These are phyloP conservation scores for Stratiomys singularior DNA, from an alignment of 2,888 invertebrate genomes.

Conservation along the genomic window DNA sequence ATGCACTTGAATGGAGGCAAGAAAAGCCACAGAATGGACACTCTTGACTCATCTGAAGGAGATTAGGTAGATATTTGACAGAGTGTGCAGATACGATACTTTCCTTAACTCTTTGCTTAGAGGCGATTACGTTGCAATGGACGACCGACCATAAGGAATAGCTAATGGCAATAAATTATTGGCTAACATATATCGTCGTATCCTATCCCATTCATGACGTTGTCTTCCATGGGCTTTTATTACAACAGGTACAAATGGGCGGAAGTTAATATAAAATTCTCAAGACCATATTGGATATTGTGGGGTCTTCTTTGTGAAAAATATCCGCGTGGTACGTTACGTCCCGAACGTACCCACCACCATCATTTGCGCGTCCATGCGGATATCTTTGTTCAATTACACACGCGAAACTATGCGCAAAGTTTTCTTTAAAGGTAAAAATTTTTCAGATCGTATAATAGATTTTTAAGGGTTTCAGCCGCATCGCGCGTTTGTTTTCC, in stretches of 20 bases:
- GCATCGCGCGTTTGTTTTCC: neutral
- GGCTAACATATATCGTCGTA: conserved; percentile 31
- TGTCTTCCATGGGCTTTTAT: conserved; percentile 39
- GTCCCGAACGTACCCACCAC: neutral
- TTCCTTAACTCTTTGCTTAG: neutral
- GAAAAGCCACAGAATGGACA: conserved; percentile 11
- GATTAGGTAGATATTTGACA: conserved; percentile 18
- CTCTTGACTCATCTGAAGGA: conserved; percentile 28
- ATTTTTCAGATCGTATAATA: conserved; percentile 25
- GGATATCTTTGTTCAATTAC: neutral
- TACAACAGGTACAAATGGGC: conserved; percentile 48
- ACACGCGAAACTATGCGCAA: conserved; percentile 6
- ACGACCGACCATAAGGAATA: conserved; percentile 26
- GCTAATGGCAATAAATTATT: conserved; percentile 37
- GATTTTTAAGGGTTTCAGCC: neutral
- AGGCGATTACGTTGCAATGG: conserved; percentile 6
- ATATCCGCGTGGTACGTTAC: conserved; percentile 11
- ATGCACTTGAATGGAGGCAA: no score
- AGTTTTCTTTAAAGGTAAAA: neutral
- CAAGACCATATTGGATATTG: conserved; percentile 47
- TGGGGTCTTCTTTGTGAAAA: conserved; percentile 32
- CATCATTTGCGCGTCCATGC: neutral
- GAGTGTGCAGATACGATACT: neutral
- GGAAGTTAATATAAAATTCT: conserved; percentile 50
- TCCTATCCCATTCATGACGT: conserved; percentile 40